phyloP scores from a whole-genome alignment of 1,140 invertebrate species.

The Aethina tumida region DNA sequence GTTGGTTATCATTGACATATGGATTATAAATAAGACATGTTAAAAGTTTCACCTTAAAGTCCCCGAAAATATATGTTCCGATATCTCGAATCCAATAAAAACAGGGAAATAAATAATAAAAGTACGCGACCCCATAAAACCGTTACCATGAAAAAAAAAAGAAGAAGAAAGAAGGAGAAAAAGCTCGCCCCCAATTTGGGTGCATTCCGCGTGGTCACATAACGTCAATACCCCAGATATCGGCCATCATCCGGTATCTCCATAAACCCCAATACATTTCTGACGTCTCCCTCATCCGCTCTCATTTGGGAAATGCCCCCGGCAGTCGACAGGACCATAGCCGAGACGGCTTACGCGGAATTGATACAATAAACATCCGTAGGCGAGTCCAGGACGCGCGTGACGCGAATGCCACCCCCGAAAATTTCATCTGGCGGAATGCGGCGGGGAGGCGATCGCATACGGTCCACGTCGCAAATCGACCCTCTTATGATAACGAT shows the following conservation, averaged over 20 bases:
- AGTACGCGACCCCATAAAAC: slow-evolving; percentile 1
- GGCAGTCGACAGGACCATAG: slow-evolving; percentile 15
- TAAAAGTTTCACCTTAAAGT: too few relatives aligned
- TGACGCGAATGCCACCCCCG: slow-evolving; percentile 19
- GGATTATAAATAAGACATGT: too few relatives aligned
- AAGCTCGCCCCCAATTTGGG: slow-evolving; percentile 15
- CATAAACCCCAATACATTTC: slow-evolving; percentile 28
- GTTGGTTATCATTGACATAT: too few relatives aligned
- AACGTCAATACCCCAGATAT: slow-evolving; percentile 18
- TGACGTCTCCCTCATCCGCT: slow-evolving; percentile 24
- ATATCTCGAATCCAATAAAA: too few relatives aligned
- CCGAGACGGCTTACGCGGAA: slow-evolving; percentile 7
- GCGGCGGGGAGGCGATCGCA: too few relatives aligned
- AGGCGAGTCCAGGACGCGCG: slow-evolving; percentile 16
- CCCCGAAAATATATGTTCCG: too few relatives aligned
- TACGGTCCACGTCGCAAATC: too few relatives aligned
- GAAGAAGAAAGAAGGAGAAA: too few relatives aligned
- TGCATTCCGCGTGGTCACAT: slow-evolving; percentile 13
- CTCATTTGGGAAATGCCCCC: slow-evolving; percentile 25
- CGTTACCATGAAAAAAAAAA: background rate
- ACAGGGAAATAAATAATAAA: too few relatives aligned
- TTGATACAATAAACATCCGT: slow-evolving; percentile 20
- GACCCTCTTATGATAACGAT: too few relatives aligned
- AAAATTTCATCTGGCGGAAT: too few relatives aligned
- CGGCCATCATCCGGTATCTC: slow-evolving; percentile 23